Percentiles rank a stretch among this genome's conserved stretches.
Evolutionary conservation across 2,888 invertebrate species (phyloP).

Genomic region (Aphrophora alni): DNA sequence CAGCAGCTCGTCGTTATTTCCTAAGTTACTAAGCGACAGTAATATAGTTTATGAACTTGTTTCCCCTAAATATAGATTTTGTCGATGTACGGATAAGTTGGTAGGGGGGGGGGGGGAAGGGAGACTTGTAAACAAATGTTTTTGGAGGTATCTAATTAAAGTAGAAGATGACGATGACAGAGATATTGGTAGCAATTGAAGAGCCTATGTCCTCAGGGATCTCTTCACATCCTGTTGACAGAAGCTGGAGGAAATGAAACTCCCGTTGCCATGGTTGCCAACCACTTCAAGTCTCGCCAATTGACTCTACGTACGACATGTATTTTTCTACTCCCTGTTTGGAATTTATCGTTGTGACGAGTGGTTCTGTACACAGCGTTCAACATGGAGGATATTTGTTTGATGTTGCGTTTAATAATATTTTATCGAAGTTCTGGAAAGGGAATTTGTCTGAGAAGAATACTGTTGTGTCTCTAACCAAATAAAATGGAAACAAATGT

Average conservation of each 20-base stretch:
- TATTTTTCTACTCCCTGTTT: slow-evolving; percentile 4
- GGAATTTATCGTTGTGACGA: background rate
- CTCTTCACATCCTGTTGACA: background rate
- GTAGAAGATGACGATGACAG: background rate
- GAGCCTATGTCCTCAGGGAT: background rate
- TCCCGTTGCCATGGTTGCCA: background rate
- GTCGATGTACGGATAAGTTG: background rate
- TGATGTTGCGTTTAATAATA: slow-evolving; percentile 6
- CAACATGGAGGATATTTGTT: background rate
- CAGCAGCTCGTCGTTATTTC: too few species aligned
- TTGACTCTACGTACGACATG: slow-evolving; percentile 9
- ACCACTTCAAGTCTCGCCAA: slow-evolving; percentile 4
- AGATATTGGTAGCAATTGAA: slow-evolving; percentile 9
- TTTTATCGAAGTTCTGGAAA: background rate
- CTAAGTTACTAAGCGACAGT: background rate
- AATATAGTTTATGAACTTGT: background rate
- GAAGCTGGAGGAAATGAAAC: slow-evolving; percentile 4
- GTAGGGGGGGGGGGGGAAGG: background rate
- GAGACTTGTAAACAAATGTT: background rate
- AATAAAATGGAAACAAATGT: background rate
- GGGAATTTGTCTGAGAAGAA: background rate
- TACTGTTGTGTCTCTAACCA: background rate
- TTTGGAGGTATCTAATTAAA: background rate
- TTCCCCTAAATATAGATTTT: background rate
- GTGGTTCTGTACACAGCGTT: background rate